Percentiles rank a stretch among this genome's conserved stretches.
Evolutionary conservation across 2,797 vertebrate genomes (phyloP).

Genomic region (Anisognathus igniventris): DNA sequence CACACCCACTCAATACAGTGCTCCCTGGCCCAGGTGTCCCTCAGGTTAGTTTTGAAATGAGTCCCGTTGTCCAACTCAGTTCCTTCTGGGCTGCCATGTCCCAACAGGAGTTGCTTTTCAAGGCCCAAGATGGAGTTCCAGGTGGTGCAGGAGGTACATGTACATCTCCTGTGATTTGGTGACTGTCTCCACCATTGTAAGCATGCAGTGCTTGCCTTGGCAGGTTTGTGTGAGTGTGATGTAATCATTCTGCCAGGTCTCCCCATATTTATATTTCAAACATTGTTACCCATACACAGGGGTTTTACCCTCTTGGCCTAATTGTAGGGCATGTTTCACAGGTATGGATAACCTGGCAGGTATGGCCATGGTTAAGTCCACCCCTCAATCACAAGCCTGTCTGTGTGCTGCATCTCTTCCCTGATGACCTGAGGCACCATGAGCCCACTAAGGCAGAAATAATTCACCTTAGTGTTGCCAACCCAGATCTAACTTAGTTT

Average conservation of each 20-base stretch:
- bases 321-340: too few species aligned
- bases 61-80: background rate
- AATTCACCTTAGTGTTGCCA: background rate
- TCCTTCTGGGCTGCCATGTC: background rate
- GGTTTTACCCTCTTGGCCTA: too few species aligned
- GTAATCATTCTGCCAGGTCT: background rate
- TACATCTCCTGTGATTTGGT: background rate
- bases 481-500: background rate
- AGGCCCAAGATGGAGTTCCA: background rate
- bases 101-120: background rate
- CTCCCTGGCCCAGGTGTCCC: background rate
- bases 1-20: too few species aligned
- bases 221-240: background rate
- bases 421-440: background rate
- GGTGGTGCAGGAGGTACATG: background rate
- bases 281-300: too few species aligned
- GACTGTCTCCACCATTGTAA: background rate
- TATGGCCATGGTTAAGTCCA: too few species aligned
- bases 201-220: background rate
- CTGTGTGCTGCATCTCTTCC: too few species aligned
- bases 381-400: too few species aligned
- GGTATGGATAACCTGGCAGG: too few species aligned
- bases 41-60: background rate
- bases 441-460: background rate
- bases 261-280: fast-evolving